Conservation (phyloP, 64 coral and sea anemone genomes). For the Pachyseris speciosa region DNA sequence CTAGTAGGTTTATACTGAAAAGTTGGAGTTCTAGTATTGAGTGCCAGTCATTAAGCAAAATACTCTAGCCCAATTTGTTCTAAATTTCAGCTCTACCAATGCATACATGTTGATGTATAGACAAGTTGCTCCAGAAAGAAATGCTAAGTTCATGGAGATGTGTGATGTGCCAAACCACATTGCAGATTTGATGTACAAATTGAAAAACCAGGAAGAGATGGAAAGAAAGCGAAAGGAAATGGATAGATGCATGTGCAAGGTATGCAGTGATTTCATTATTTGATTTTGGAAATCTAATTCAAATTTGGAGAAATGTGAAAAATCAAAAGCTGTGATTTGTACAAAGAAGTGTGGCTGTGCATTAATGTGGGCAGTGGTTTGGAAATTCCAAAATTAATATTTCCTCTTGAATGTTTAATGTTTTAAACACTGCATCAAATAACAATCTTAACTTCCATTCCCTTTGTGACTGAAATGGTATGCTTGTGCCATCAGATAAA, state of each 20-base stretch:
- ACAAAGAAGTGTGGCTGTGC: no score
- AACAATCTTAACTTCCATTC: no score
- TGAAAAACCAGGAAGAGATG: conserved; percentile 70
- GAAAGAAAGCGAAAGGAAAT: conserved; percentile 81
- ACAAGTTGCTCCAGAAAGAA: conserved; percentile 57
- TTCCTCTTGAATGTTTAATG: no score
- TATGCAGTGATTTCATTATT: conserved; percentile 18
- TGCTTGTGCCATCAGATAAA: conserved; percentile 90
- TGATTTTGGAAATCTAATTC: no score
- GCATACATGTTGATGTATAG: conserved; percentile 99
- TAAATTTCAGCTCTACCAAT: conserved; percentile 83
- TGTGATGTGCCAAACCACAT: conserved; percentile 77
- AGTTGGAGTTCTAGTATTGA: not conserved
- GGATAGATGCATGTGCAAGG: conserved; percentile 85
- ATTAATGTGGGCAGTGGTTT: no score
- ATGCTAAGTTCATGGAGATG: conserved; percentile 66
- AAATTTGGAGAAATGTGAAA: no score
- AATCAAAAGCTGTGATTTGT: no score
- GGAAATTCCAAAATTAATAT: no score
- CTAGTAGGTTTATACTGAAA: not conserved
- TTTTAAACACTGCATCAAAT: no score
- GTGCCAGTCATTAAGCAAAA: not conserved
- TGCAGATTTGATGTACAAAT: not conserved
- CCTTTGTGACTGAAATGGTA: no score
- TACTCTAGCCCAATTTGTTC: not conserved